phyloP scores from a whole-genome alignment of 2,797 vertebrate species.

The Astyanax mexicanus region DNA sequence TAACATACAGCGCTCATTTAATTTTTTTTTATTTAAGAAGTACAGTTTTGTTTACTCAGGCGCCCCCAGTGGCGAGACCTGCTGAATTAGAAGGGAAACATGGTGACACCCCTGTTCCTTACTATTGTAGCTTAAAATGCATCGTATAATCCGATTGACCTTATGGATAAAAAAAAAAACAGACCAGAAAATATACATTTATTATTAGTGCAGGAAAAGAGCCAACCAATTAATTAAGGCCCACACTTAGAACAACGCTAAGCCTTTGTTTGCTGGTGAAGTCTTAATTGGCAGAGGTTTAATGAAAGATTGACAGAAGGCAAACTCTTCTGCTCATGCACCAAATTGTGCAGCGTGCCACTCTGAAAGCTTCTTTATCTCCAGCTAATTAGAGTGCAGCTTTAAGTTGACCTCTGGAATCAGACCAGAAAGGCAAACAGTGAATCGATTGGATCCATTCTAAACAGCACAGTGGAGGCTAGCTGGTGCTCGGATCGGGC shows the following conservation, averaged over 20 bases:
- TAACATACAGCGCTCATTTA: no score
- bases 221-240: neutral
- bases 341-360: neutral
- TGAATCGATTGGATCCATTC: constrained; percentile 44
- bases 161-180: no score
- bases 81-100: no score
- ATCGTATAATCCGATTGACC: no score
- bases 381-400: constrained; percentile 38
- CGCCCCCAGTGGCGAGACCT: no score
- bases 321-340: constrained; percentile 24
- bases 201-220: neutral
- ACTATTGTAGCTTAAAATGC: no score
- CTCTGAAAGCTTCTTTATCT: constrained; percentile 21
- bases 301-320: neutral
- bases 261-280: neutral
- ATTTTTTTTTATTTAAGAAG: no score
- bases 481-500: neutral
- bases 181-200: no score
- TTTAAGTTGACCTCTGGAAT: constrained; percentile 48
- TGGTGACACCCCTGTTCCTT: no score
- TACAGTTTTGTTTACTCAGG: no score
- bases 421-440: constrained; percentile 40
- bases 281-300: neutral
- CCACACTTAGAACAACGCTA: neutral
- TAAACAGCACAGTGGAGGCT: constrained; percentile 48